Evolutionary conservation across 2,888 invertebrate genomes (phyloP).

Genomic region (Sericinus montela): DNA sequence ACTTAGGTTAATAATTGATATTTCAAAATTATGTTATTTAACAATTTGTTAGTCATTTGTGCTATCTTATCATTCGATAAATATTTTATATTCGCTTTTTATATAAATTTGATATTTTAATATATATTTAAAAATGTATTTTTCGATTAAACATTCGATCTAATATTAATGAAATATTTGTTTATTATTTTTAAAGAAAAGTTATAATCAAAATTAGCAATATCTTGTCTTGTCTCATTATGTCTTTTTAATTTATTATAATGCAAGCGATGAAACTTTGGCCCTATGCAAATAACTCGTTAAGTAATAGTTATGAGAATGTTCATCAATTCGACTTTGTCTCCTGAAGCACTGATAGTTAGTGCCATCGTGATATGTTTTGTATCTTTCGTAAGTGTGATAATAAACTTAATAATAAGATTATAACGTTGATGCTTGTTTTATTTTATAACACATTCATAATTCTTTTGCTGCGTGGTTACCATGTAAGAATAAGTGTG

Average conservation of each 20-base stretch:
- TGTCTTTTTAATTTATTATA: constrained; percentile 35
- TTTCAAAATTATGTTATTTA: no score
- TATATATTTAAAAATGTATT: background rate
- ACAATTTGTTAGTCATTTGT: no score
- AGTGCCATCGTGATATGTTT: constrained; percentile 79
- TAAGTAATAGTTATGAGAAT: constrained; percentile 29
- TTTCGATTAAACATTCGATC: no score
- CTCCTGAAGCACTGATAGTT: constrained; percentile 72
- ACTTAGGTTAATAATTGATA: no score
- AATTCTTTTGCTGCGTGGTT: background rate
- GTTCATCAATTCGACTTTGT: constrained; percentile 43
- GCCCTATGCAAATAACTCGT: constrained; percentile 24
- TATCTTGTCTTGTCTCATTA: constrained; percentile 25
- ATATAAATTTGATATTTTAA: no score
- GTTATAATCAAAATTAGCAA: no score
- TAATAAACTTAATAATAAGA: constrained; percentile 72
- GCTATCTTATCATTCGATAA: no score
- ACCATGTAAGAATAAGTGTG: no score
- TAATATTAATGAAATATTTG: no score
- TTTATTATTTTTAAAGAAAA: no score
- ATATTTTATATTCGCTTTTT: no score
- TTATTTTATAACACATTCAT: constrained; percentile 25
- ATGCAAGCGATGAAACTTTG: constrained; percentile 28
- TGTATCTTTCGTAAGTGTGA: constrained; percentile 78
- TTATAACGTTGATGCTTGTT: constrained; percentile 34